Evolutionary conservation across 2,888 invertebrate genomes (phyloP).

Genomic region (Pseudococcus longispinus): DNA sequence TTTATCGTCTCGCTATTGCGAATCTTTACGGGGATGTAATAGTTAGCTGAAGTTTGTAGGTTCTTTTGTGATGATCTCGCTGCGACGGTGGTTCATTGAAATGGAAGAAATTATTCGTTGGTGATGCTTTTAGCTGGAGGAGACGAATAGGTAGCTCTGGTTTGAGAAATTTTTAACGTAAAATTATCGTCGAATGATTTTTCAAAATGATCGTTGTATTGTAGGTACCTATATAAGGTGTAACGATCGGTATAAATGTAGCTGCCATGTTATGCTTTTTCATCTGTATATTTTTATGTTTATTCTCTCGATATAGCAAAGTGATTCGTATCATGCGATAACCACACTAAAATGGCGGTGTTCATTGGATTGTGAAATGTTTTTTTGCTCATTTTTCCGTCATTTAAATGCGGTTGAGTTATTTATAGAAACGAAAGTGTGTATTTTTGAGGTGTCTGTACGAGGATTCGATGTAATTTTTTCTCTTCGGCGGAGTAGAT

Average conservation of each 20-base stretch:
- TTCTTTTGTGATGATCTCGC: constrained; percentile 1
- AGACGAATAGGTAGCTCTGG: neutral
- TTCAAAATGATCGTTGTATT: neutral
- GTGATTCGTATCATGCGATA: neutral
- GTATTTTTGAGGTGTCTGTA: neutral
- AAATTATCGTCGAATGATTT: neutral
- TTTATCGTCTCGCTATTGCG: neutral
- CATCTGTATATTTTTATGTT: neutral
- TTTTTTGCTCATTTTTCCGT: neutral
- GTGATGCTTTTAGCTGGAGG: neutral
- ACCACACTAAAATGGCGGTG: neutral
- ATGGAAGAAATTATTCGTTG: neutral
- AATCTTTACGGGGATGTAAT: neutral
- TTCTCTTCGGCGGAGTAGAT: neutral
- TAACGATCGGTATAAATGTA: neutral
- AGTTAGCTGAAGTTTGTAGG: neutral
- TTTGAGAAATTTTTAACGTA: neutral
- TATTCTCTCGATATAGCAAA: neutral
- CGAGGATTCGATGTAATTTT: neutral
- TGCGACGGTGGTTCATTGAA: neutral
- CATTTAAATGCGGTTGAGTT: neutral
- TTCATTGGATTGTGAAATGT: neutral
- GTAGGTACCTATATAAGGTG: too few relatives aligned
- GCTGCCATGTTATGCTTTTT: neutral
- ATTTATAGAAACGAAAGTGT: neutral